Conservation (phyloP, 1,140 invertebrate genomes). For the Hyles vespertilio region DNA sequence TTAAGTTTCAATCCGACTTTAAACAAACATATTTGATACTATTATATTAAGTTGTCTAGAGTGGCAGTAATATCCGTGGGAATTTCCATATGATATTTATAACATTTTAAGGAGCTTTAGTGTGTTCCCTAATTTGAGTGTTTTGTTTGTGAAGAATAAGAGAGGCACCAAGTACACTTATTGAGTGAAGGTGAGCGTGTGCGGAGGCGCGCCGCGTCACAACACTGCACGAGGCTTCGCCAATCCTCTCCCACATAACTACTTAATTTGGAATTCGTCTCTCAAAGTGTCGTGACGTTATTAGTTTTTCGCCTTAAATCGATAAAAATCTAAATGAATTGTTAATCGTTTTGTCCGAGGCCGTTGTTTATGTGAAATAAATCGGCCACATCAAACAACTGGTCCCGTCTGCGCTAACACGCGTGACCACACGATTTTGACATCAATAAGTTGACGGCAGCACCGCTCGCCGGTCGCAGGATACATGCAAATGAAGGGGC, state of each 20-base stretch:
- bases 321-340: slow-evolving; percentile 68
- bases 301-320: slow-evolving; percentile 60
- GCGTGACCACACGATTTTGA: slow-evolving; percentile 15
- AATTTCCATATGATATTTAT: too few relatives aligned
- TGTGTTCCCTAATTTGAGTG: too few relatives aligned
- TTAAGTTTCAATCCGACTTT: too few relatives aligned
- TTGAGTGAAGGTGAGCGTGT: too few relatives aligned
- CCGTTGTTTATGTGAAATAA: slow-evolving; percentile 58
- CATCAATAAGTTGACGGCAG: slow-evolving; percentile 13
- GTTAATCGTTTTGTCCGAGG: slow-evolving; percentile 42
- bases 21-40: too few relatives aligned
- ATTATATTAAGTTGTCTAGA: too few relatives aligned
- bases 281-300: slow-evolving; percentile 39
- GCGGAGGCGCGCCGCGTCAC: too few relatives aligned
- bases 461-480: not conserved
- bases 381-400: slow-evolving; percentile 55
- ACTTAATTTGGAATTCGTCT: not conserved
- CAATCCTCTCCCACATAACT: slow-evolving; percentile 2
- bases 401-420: not conserved
- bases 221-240: not conserved
- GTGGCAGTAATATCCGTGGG: too few relatives aligned
- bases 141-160: too few relatives aligned
- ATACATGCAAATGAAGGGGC: not conserved
- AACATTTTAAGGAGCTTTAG: too few relatives aligned
- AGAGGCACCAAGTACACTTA: too few relatives aligned